phyloP scores from a whole-genome alignment of 2,113 vertebrate species.

The Solenodon paradoxus region DNA sequence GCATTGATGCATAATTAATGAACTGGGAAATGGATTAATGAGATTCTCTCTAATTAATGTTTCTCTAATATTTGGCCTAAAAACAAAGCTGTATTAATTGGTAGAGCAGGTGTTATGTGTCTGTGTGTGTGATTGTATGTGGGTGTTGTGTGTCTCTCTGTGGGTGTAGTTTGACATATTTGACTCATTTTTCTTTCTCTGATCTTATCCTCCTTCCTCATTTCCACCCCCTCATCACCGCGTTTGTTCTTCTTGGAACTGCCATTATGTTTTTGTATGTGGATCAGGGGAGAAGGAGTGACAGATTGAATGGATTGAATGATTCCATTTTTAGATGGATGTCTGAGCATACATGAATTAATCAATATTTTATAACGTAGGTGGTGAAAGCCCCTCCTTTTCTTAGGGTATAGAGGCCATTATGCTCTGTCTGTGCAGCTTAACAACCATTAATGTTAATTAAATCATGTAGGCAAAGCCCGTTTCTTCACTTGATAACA shows the following conservation, averaged over 20 bases:
- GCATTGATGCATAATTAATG: conserved; percentile 70
- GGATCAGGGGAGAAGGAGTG: not conserved
- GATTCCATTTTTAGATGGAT: conserved; percentile 17
- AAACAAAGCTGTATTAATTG: conserved; percentile 56
- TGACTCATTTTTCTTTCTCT: not conserved
- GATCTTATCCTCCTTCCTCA: not conserved
- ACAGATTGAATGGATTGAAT: conserved; percentile 34
- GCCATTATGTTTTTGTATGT: not conserved
- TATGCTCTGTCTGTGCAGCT: not conserved
- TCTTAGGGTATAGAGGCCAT: conserved; percentile 30
- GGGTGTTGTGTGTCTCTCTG: not conserved
- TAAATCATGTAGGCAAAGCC: conserved; percentile 26
- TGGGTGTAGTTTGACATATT: not conserved
- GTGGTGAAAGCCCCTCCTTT: conserved; percentile 22
- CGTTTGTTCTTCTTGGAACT: conserved; percentile 5
- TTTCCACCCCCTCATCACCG: not conserved
- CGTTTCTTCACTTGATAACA: conserved; percentile 59
- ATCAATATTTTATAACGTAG: conserved; percentile 56
- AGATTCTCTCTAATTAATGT: conserved; percentile 63
- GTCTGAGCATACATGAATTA: conserved; percentile 42
- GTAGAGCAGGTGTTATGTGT: not conserved
- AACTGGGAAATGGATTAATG: conserved; percentile 62
- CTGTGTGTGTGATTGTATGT: not conserved
- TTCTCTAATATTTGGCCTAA: conserved; percentile 49
- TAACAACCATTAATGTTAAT: conserved; percentile 52